Evolutionary conservation across 2,113 vertebrate species (phyloP).

Genomic region (Candoia aspera): DNA sequence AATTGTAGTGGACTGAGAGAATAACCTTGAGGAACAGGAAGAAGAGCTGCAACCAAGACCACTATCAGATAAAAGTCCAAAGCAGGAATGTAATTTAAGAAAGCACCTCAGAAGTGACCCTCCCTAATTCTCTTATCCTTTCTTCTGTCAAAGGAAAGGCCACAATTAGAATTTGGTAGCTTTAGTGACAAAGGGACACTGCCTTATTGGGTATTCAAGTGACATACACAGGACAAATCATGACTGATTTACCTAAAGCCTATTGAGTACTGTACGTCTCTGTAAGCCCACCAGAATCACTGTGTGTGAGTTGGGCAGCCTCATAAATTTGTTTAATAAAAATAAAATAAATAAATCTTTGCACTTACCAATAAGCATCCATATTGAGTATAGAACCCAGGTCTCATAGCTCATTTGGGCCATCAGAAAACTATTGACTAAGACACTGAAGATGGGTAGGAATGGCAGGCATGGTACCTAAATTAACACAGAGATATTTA

Average conservation of each 20-base stretch:
- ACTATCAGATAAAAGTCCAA: neutral
- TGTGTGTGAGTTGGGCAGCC: too few species aligned
- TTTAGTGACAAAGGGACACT: neutral
- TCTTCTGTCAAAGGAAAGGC: neutral
- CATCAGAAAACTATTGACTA: constrained; percentile 81
- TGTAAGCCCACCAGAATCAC: neutral
- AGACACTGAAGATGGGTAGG: constrained; percentile 78
- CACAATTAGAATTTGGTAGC: neutral
- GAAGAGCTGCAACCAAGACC: neutral
- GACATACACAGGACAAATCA: neutral
- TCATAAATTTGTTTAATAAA: too few species aligned
- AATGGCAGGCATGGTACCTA: constrained; percentile 84
- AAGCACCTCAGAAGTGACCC: neutral
- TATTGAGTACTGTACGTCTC: neutral
- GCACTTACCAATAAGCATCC: constrained; percentile 81
- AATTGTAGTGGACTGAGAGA: neutral
- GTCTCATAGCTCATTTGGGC: constrained; percentile 73
- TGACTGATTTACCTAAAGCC: neutral
- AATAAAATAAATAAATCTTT: too few species aligned
- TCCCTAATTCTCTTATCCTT: neutral
- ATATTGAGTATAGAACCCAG: constrained; percentile 82
- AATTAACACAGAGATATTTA: neutral
- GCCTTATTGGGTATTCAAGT: neutral
- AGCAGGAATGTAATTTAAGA: neutral
- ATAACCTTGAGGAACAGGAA: neutral